Evolutionary conservation across 2,797 vertebrate genomes (phyloP).

Genomic region (Neoniphon sammara): DNA sequence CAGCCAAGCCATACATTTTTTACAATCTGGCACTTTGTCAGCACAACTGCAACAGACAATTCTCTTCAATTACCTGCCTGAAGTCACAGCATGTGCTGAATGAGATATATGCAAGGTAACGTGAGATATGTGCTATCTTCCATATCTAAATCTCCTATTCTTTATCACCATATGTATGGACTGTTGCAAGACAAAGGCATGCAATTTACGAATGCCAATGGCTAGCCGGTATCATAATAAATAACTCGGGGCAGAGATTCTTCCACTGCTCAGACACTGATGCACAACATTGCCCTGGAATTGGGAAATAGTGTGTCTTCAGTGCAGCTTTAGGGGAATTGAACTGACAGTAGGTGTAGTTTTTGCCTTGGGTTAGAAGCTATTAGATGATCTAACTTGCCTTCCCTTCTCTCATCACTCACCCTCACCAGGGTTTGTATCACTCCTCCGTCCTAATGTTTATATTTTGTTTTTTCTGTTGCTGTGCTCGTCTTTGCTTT

Average conservation of each 20-base stretch:
- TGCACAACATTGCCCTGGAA: conserved; percentile 12
- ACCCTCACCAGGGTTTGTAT: too few species aligned
- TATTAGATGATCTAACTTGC: too few species aligned
- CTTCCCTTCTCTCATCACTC: too few species aligned
- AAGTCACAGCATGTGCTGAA: conserved; percentile 6
- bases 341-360: neutral
- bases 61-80: conserved; percentile 3
- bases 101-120: conserved; percentile 3
- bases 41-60: conserved; percentile 16
- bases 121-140: neutral
- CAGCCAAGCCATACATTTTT: conserved; percentile 17
- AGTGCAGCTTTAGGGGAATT: neutral
- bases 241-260: neutral
- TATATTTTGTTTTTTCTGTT: too few species aligned
- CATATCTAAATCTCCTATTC: conserved; percentile 21
- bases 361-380: too few species aligned
- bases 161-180: neutral
- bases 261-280: neutral
- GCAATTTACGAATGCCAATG: neutral
- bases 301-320: neutral
- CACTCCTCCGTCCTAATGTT: too few species aligned
- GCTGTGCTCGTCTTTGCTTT: too few species aligned
- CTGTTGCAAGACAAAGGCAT: neutral
- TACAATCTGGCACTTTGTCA: conserved; percentile 17
- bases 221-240: neutral